These are phyloP conservation scores for Drosophila bocki DNA, from an alignment of 1,140 invertebrate genomes.

Conservation along the genomic window DNA sequence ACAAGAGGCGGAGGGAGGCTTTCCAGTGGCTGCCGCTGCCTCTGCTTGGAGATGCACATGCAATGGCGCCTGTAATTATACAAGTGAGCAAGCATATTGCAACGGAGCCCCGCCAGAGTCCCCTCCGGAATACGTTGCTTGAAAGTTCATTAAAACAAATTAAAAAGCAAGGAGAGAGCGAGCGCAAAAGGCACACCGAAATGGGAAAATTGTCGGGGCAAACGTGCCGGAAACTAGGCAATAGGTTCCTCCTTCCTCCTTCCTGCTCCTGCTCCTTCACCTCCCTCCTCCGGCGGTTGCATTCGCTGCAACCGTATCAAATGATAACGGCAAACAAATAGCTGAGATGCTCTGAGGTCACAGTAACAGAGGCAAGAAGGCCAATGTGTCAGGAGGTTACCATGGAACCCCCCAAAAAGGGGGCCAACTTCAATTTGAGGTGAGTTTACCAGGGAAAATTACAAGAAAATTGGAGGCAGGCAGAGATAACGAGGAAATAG, in stretches of 20 bases:
- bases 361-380: slow-evolving; percentile 25
- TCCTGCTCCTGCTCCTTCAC: not conserved
- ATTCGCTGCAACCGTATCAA: slow-evolving; percentile 14
- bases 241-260: slow-evolving; percentile 5
- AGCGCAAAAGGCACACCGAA: slow-evolving; percentile 60
- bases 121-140: slow-evolving; percentile 55
- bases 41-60: slow-evolving; percentile 46
- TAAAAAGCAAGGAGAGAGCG: slow-evolving; percentile 54
- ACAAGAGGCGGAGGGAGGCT: slow-evolving; percentile 11
- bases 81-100: slow-evolving; percentile 80
- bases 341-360: slow-evolving; percentile 9
- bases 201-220: slow-evolving; percentile 66
- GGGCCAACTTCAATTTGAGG: slow-evolving; percentile 22
- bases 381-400: slow-evolving; percentile 60
- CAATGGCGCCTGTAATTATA: slow-evolving; percentile 81
- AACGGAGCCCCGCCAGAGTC: slow-evolving; percentile 18
- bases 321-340: slow-evolving; percentile 55
- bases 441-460: slow-evolving; percentile 17
- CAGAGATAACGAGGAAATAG: slow-evolving; percentile 10
- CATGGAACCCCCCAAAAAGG: not conserved
- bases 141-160: slow-evolving; percentile 83
- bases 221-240: slow-evolving; percentile 74
- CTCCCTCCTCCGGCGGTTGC: not conserved
- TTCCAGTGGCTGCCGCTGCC: slow-evolving; percentile 3
- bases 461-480: slow-evolving; percentile 3